Evolutionary conservation across 2,888 invertebrate species (phyloP).

Genomic region (Masnerella sp.): DNA sequence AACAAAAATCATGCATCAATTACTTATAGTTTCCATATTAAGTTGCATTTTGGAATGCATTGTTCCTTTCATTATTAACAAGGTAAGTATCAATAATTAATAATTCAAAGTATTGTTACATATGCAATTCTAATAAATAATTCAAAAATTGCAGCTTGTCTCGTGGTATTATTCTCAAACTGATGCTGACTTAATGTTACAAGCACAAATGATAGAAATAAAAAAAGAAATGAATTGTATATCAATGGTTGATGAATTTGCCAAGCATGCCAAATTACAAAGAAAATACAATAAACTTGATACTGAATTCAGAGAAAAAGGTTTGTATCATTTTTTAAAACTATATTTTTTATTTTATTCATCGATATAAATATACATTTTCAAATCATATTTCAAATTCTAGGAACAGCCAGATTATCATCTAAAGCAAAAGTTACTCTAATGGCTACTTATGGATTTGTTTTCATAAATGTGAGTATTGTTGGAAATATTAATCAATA

Average conservation of each 20-base stretch:
- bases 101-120: constrained; percentile 4
- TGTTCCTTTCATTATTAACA: constrained; percentile 68
- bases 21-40: constrained; percentile 69
- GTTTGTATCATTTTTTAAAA: constrained; percentile 60
- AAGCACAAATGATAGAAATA: constrained; percentile 65
- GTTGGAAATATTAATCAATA: background rate
- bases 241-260: constrained; percentile 77
- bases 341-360: constrained; percentile 22
- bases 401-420: constrained; percentile 41
- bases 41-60: constrained; percentile 67
- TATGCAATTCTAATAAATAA: constrained; percentile 6
- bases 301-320: constrained; percentile 68
- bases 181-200: constrained; percentile 62
- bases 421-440: constrained; percentile 35
- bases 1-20: constrained; percentile 38
- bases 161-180: constrained; percentile 62
- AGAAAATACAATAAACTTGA: constrained; percentile 73
- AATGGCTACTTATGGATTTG: constrained; percentile 64
- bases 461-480: constrained; percentile 68
- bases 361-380: no score
- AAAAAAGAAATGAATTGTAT: constrained; percentile 72
- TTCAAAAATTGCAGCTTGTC: constrained; percentile 62
- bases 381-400: constrained; percentile 33
- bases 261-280: constrained; percentile 76
- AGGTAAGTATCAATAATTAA: constrained; percentile 65